These are phyloP conservation scores for Steinernema scapterisci DNA, from an alignment of 2,888 invertebrate species.

Conservation along the genomic window DNA sequence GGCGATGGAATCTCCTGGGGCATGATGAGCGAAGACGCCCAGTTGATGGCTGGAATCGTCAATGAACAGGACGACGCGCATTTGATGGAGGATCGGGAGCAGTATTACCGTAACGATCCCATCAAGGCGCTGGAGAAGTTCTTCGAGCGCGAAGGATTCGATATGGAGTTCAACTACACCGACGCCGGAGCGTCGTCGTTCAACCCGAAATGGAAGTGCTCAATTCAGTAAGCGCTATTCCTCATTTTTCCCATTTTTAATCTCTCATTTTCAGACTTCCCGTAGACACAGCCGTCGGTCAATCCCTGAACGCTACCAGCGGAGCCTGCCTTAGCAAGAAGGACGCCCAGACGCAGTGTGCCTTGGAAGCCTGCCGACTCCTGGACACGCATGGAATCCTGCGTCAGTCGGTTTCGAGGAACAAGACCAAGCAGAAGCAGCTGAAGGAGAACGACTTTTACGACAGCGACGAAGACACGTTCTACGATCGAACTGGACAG, in stretches of 20 bases:
- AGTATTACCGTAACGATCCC: slow-evolving; percentile 88
- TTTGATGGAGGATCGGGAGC: slow-evolving; percentile 74
- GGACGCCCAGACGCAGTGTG: slow-evolving; percentile 80
- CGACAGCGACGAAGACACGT: slow-evolving; percentile 92
- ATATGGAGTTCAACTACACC: slow-evolving; percentile 78
- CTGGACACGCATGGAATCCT: slow-evolving; percentile 85
- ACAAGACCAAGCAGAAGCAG: slow-evolving; percentile 40
- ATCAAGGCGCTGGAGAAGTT: slow-evolving; percentile 84
- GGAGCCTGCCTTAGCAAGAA: not conserved
- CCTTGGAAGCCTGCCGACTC: slow-evolving; percentile 89
- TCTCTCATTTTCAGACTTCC: not conserved
- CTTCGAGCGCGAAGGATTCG: slow-evolving; percentile 86
- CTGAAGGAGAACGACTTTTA: slow-evolving; percentile 79
- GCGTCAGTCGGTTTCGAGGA: slow-evolving; percentile 64
- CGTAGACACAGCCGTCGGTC: slow-evolving; percentile 33
- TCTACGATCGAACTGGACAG: slow-evolving; percentile 89
- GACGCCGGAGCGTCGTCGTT: slow-evolving; percentile 80
- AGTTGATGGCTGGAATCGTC: slow-evolving; percentile 23
- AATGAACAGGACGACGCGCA: slow-evolving; percentile 46
- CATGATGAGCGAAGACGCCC: slow-evolving; percentile 73
- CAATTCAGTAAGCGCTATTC: slow-evolving; percentile 70
- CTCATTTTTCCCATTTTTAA: slow-evolving; percentile 39
- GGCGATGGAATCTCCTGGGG: slow-evolving; percentile 86
- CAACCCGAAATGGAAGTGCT: slow-evolving; percentile 81
- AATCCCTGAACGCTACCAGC: not conserved